Conservation (phyloP, 2,888 invertebrate species). For the Drosophila atroscutellata region DNA sequence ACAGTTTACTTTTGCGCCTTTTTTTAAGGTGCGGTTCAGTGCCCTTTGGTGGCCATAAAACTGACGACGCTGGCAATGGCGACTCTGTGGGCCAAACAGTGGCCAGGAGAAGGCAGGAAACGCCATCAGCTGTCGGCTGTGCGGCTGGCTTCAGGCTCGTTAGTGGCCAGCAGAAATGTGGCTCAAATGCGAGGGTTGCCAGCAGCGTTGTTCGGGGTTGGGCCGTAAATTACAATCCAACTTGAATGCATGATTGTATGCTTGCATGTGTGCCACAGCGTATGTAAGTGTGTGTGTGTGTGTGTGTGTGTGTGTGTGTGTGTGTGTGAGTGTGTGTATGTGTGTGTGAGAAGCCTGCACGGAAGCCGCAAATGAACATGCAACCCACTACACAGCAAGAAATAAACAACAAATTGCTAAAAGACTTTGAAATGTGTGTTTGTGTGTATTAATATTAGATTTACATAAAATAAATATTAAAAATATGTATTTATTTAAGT, state of each 20-base stretch:
- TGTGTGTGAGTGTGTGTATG: conserved; percentile 10
- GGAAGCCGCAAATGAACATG: conserved; percentile 73
- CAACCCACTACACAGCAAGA: conserved; percentile 55
- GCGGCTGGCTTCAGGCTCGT: conserved; percentile 44
- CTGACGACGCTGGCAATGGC: conserved; percentile 35
- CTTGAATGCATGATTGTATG: conserved; percentile 24
- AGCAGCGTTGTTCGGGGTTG: conserved; percentile 44
- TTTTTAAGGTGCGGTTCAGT: conserved; percentile 80
- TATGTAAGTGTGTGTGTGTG: too few species aligned
- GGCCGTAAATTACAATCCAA: conserved; percentile 67
- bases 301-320: conserved; percentile 16
- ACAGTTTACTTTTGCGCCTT: conserved; percentile 74
- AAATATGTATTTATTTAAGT: not conserved
- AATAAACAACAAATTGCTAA: not conserved
- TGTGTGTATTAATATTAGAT: not conserved
- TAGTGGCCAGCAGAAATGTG: conserved; percentile 46
- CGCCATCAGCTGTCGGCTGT: conserved; percentile 69
- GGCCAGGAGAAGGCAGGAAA: conserved; percentile 53
- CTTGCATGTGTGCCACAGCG: conserved; percentile 9
- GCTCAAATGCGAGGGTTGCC: conserved; percentile 62
- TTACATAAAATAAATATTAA: not conserved
- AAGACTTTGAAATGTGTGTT: not conserved
- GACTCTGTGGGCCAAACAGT: conserved; percentile 41
- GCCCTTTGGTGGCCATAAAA: conserved; percentile 79
- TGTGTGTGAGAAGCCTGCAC: conserved; percentile 47